Evolutionary conservation across 2,797 vertebrate species (phyloP).

Genomic region (Clarias platycephalus): DNA sequence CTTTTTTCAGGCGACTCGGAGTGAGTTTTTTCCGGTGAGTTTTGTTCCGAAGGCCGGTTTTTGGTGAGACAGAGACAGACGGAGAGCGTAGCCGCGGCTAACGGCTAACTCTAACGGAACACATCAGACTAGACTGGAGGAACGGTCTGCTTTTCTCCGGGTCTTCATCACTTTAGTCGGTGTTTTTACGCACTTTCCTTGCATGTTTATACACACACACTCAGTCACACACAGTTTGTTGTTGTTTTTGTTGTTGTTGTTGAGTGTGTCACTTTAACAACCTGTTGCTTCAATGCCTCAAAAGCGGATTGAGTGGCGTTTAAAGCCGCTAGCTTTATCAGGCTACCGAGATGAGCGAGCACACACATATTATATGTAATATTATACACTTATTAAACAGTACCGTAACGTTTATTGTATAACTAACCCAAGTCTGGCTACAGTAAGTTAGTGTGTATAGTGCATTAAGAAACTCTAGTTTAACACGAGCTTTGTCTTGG

Average conservation of each 20-base stretch:
- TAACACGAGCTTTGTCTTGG: no score
- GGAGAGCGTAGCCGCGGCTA: constrained; percentile 24
- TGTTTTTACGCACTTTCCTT: background rate
- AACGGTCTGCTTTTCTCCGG: background rate
- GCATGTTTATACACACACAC: background rate
- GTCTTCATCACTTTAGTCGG: background rate
- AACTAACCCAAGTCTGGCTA: no score
- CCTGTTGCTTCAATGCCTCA: constrained; percentile 20
- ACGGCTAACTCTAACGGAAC: constrained; percentile 22
- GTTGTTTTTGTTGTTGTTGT: background rate
- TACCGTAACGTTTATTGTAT: no score
- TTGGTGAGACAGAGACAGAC: background rate
- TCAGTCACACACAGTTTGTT: background rate
- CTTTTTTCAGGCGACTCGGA: no score
- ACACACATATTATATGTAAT: no score
- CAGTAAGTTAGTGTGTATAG: no score
- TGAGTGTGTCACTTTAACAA: background rate
- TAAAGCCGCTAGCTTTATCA: background rate
- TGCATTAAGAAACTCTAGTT: no score
- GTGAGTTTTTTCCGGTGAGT: background rate
- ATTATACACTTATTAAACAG: no score
- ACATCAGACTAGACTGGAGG: background rate
- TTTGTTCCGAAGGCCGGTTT: background rate
- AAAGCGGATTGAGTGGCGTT: constrained; percentile 19
- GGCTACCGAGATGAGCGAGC: background rate